Evolutionary conservation across 2,888 invertebrate genomes (phyloP).

Genomic region (Epirrita christyi): DNA sequence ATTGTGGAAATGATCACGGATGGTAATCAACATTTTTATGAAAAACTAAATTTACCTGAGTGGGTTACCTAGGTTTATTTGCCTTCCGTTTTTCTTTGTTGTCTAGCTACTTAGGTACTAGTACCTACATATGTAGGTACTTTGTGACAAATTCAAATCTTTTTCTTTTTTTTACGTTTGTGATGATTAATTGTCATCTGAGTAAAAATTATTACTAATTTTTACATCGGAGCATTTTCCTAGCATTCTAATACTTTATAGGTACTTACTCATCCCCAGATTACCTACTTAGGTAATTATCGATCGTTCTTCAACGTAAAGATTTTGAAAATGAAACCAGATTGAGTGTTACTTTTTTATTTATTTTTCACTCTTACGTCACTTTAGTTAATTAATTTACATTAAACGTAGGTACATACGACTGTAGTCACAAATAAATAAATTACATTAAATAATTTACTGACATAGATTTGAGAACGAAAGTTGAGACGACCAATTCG

Average conservation of each 20-base stretch:
- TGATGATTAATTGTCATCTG: too few species aligned
- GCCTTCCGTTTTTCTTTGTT: not conserved
- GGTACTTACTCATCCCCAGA: too few species aligned
- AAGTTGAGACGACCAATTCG: slow-evolving; percentile 62
- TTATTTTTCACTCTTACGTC: slow-evolving; percentile 75
- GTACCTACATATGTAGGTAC: too few species aligned
- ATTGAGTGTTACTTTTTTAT: slow-evolving; percentile 64
- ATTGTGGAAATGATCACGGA: not conserved
- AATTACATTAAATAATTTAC: slow-evolving; percentile 82
- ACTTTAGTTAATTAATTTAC: slow-evolving; percentile 75
- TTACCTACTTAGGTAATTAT: too few species aligned
- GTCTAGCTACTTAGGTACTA: not conserved
- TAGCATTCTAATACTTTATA: too few species aligned
- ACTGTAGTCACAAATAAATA: slow-evolving; percentile 81
- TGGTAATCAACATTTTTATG: too few species aligned
- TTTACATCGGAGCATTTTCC: too few species aligned
- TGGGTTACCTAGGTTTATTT: too few species aligned
- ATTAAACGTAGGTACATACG: slow-evolving; percentile 67
- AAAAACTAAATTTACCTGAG: not conserved
- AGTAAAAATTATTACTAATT: too few species aligned
- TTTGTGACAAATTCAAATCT: not conserved
- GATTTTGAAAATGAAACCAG: slow-evolving; percentile 59
- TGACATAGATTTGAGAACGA: slow-evolving; percentile 78
- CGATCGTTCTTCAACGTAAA: not conserved
- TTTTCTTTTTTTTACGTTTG: too few species aligned